phyloP scores from a whole-genome alignment of 1,140 invertebrate species.

The Colletes latitarsis region DNA sequence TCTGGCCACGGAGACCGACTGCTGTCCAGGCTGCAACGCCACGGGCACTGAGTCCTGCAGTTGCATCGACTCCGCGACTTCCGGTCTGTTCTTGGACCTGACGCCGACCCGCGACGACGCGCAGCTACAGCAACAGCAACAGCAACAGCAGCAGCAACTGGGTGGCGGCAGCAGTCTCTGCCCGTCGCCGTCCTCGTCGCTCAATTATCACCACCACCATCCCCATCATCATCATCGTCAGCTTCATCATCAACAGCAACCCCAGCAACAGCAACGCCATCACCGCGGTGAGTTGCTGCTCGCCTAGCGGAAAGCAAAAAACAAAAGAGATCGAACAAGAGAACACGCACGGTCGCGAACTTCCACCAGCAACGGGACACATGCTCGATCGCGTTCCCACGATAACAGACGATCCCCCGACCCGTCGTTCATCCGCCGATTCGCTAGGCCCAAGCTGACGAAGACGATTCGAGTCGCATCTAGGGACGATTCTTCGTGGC shows the following conservation, averaged over 20 bases:
- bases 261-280: conserved; percentile 79
- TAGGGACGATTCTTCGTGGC: too few species aligned
- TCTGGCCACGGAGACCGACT: conserved; percentile 81
- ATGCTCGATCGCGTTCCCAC: neutral
- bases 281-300: conserved; percentile 85
- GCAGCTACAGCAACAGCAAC: conserved; percentile 61
- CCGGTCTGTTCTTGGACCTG: conserved; percentile 75
- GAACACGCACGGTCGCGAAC: conserved; percentile 38
- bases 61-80: conserved; percentile 74
- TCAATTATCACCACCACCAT: conserved; percentile 57
- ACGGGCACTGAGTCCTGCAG: conserved; percentile 74
- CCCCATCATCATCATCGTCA: conserved; percentile 55
- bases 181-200: conserved; percentile 60
- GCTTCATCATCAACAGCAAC: conserved; percentile 62
- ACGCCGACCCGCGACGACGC: conserved; percentile 72
- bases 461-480: conserved; percentile 48
- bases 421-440: neutral
- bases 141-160: conserved; percentile 30
- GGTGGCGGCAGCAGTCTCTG: conserved; percentile 58
- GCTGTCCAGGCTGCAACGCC: conserved; percentile 76
- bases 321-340: conserved; percentile 18
- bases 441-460: conserved; percentile 49
- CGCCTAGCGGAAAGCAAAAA: conserved; percentile 74
- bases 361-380: conserved; percentile 23
- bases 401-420: conserved; percentile 14